Evolutionary conservation across 2,113 vertebrate genomes (phyloP).

Genomic region (Gopherus evgoodei): DNA sequence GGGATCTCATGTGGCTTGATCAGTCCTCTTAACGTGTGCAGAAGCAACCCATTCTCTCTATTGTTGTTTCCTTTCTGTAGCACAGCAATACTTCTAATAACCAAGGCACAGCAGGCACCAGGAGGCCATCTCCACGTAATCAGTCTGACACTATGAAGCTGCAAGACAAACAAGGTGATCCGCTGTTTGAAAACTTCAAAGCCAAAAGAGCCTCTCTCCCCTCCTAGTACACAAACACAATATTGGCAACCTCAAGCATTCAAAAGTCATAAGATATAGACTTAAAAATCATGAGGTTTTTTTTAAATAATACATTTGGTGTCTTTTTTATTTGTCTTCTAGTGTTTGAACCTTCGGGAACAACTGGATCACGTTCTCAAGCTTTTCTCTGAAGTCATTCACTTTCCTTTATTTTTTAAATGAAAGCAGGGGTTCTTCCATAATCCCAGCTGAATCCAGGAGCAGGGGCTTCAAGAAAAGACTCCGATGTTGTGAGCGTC

Average conservation of each 20-base stretch:
- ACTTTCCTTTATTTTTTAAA: neutral
- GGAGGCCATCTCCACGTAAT: constrained; percentile 44
- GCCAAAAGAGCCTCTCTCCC: neutral
- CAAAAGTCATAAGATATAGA: neutral
- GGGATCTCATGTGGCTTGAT: constrained; percentile 88
- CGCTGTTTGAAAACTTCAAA: neutral
- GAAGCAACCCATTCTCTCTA: constrained; percentile 77
- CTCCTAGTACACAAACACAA: neutral
- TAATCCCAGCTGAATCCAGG: neutral
- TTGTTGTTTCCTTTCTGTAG: constrained; percentile 71
- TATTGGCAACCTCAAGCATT: neutral
- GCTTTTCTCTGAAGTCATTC: neutral
- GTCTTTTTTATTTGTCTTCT: neutral
- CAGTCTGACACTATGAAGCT: constrained; percentile 10
- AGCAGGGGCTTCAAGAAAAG: neutral
- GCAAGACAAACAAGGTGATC: neutral
- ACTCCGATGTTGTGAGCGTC: accelerated
- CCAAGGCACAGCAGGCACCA: constrained; percentile 73
- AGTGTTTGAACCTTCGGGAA: neutral
- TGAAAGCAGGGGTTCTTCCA: neutral
- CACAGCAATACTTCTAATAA: constrained; percentile 75
- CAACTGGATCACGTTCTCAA: neutral
- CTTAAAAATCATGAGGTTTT: accelerated
- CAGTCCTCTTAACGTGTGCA: constrained; percentile 78
- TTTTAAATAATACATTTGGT: neutral